Conservation (phyloP, 2,888 invertebrate species). For the Eilema griseolum region DNA sequence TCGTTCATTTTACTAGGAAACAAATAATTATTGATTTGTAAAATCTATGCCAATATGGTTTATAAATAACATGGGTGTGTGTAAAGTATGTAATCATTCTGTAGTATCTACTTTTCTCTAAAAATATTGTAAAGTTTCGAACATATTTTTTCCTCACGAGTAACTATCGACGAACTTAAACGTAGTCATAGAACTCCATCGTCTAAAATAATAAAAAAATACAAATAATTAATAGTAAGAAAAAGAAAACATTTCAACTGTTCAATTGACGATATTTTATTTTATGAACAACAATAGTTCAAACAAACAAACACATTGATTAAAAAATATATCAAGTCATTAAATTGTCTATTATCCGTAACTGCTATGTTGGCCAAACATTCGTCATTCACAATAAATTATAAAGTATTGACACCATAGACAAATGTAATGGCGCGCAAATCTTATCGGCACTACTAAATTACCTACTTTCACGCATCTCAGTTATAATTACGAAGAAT, state of each 20-base stretch:
- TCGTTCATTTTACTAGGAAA: background rate
- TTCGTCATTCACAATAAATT: slow-evolving; percentile 43
- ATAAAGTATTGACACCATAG: slow-evolving; percentile 27
- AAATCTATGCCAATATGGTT: background rate
- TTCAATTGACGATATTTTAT: background rate
- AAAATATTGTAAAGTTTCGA: too few species aligned
- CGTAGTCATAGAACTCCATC: background rate
- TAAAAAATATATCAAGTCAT: background rate
- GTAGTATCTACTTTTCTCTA: too few species aligned
- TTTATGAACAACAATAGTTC: background rate
- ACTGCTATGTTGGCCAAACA: slow-evolving; percentile 11
- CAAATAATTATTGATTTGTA: background rate
- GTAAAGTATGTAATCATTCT: too few species aligned
- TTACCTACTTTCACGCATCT: slow-evolving; percentile 67
- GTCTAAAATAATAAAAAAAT: background rate
- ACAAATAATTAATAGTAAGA: too few species aligned
- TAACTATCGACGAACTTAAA: background rate
- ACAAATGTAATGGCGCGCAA: slow-evolving; percentile 47
- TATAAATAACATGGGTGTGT: too few species aligned
- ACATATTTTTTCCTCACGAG: too few species aligned
- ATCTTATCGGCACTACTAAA: slow-evolving; percentile 53
- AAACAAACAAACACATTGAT: background rate
- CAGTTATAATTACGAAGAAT: slow-evolving; percentile 64
- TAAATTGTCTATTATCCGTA: slow-evolving; percentile 10
- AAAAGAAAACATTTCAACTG: background rate